A percentile compares a stretch with the other conserved stretches of the same genome.
phyloP scores from a whole-genome alignment of 2,797 vertebrate genomes.

The Megaceryle alcyon region DNA sequence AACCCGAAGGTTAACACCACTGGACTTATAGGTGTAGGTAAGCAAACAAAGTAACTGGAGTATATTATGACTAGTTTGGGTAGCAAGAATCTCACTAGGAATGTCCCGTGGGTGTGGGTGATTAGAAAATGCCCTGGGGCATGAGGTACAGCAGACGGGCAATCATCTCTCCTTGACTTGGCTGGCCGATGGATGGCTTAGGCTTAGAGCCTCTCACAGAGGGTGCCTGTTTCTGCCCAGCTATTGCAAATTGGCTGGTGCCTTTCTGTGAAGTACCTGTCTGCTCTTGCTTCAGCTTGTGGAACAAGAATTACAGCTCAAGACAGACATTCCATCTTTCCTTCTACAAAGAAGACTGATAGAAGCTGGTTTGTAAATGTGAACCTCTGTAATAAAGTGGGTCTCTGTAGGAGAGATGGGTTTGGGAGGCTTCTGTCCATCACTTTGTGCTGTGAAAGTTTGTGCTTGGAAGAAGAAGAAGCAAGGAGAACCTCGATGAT shows the following conservation, averaged over 20 bases:
- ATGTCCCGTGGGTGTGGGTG: neutral
- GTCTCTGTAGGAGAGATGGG: neutral
- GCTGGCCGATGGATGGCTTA: neutral
- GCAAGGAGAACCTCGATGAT: neutral
- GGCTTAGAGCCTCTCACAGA: neutral
- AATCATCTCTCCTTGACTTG: neutral
- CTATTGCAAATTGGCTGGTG: neutral
- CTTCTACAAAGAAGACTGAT: neutral
- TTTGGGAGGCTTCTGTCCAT: neutral
- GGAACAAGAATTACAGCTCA: neutral
- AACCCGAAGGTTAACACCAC: neutral
- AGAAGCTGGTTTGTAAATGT: neutral
- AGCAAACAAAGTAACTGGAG: neutral
- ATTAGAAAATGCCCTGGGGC: neutral
- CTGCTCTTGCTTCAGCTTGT: neutral
- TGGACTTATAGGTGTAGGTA: neutral
- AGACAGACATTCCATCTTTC: neutral
- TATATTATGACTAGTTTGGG: neutral
- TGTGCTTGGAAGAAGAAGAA: neutral
- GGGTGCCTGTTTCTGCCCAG: neutral
- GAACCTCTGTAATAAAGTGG: neutral
- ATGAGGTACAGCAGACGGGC: neutral
- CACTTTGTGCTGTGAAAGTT: neutral
- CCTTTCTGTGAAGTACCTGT: neutral
- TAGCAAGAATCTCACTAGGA: neutral